A percentile compares a stretch with the other conserved stretches of the same genome.
phyloP scores from a whole-genome alignment of 2,797 vertebrate species.

The Morelia viridis region DNA sequence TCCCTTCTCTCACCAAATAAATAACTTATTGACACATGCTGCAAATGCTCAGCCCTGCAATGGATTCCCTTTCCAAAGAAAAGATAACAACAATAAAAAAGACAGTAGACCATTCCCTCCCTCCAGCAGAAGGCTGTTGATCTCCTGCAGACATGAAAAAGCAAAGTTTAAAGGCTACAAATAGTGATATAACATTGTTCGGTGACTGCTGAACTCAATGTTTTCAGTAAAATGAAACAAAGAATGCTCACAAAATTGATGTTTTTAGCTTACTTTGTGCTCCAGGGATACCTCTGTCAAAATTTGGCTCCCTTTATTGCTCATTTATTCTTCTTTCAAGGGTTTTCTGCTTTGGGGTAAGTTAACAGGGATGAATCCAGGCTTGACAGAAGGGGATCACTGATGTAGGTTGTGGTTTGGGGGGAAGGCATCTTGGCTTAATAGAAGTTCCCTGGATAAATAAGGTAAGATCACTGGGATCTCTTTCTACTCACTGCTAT shows the following conservation, averaged over 20 bases:
- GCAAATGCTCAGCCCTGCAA: slow-evolving; percentile 41
- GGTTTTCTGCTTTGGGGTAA: background rate
- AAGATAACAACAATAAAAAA: slow-evolving; percentile 25
- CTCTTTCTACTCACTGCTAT: background rate
- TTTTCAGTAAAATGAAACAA: background rate
- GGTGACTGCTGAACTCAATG: background rate
- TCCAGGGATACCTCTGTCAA: slow-evolving; percentile 6
- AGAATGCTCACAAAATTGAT: background rate
- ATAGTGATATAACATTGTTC: background rate
- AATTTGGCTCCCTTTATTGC: background rate
- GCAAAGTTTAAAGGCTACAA: background rate
- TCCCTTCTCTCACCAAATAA: slow-evolving; percentile 52
- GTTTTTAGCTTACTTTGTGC: background rate
- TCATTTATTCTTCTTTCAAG: background rate
- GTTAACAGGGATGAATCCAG: background rate
- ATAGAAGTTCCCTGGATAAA: background rate
- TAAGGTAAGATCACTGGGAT: background rate
- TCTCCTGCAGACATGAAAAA: slow-evolving; percentile 44
- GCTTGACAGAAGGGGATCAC: background rate
- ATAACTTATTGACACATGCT: slow-evolving; percentile 55
- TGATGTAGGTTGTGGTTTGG: background rate
- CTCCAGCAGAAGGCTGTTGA: slow-evolving; percentile 5
- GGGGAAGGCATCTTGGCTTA: background rate
- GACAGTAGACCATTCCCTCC: slow-evolving; percentile 21
- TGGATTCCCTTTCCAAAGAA: slow-evolving; percentile 30